A percentile compares a stretch with the other conserved stretches of the same genome.
Conservation (phyloP, 2,113 vertebrate species). For the Tupaia tana region DNA sequence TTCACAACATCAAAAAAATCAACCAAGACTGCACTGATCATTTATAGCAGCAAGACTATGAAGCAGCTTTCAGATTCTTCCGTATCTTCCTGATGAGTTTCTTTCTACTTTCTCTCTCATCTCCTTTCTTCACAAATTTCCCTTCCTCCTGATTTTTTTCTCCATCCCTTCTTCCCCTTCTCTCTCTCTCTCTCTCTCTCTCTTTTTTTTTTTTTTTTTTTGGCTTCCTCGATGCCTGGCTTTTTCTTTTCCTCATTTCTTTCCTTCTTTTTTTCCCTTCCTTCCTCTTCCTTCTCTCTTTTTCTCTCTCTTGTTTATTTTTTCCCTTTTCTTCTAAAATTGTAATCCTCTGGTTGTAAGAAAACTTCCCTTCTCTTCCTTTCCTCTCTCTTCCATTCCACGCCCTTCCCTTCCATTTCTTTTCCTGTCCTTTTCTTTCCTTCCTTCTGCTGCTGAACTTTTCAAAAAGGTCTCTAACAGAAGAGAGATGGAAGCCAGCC, state of each 20-base stretch:
- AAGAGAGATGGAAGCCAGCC: slow-evolving; percentile 94
- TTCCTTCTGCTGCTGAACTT: slow-evolving; percentile 83
- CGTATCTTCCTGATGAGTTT: slow-evolving; percentile 84
- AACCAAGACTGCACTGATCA: slow-evolving; percentile 90
- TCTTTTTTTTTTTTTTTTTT: slow-evolving; percentile 66
- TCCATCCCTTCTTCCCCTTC: slow-evolving; percentile 66
- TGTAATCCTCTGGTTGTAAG: slow-evolving; percentile 5
- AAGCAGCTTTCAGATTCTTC: slow-evolving; percentile 90
- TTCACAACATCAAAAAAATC: slow-evolving; percentile 86
- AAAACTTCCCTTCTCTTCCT: neutral
- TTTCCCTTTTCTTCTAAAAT: slow-evolving; percentile 61
- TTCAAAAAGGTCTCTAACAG: slow-evolving; percentile 90
- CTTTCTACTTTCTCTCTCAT: slow-evolving; percentile 75
- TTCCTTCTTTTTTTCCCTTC: slow-evolving; percentile 81
- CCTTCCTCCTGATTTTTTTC: neutral
- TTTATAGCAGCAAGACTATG: slow-evolving; percentile 90
- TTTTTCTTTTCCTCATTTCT: slow-evolving; percentile 76
- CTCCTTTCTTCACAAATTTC: slow-evolving; percentile 9
- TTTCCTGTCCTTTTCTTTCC: slow-evolving; percentile 69
- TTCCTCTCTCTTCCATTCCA: slow-evolving; percentile 69
- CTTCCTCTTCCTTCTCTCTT: slow-evolving; percentile 62
- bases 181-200: neutral
- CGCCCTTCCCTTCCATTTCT: slow-evolving; percentile 52
- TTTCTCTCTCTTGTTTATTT: neutral
- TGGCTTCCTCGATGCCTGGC: slow-evolving; percentile 66